A percentile compares a stretch with the other conserved stretches of the same genome.
These are phyloP conservation scores for Leptura quadrifasciata DNA, from an alignment of 2,888 invertebrate genomes.

Conservation along the genomic window DNA sequence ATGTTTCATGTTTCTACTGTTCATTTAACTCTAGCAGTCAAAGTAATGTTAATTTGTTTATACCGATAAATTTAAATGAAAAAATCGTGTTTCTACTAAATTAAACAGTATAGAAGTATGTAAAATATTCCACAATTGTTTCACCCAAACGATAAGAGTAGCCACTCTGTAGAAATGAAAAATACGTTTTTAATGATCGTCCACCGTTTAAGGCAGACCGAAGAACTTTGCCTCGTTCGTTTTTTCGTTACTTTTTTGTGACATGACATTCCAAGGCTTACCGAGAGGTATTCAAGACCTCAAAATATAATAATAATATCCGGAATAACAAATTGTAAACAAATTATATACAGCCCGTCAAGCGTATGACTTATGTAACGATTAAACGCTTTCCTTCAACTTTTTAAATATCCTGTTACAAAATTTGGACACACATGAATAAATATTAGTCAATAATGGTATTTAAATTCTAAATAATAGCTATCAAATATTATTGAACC, in stretches of 20 bases:
- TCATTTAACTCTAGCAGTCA: too few relatives aligned
- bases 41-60: too few relatives aligned
- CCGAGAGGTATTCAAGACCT: not conserved
- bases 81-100: too few relatives aligned
- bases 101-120: too few relatives aligned
- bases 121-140: too few relatives aligned
- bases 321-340: conserved; percentile 20
- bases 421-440: not conserved
- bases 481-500: not conserved
- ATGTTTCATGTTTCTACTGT: too few relatives aligned
- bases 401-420: not conserved
- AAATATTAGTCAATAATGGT: not conserved
- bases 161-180: not conserved
- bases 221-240: not conserved
- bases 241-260: not conserved
- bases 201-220: not conserved
- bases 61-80: too few relatives aligned
- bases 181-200: not conserved
- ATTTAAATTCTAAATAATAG: not conserved
- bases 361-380: not conserved
- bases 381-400: not conserved
- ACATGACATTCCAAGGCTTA: conserved; percentile 15
- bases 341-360: not conserved
- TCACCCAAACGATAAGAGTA: not conserved
- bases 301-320: not conserved